Conservation (phyloP, 1,140 invertebrate species). For the Drosophila orena region DNA sequence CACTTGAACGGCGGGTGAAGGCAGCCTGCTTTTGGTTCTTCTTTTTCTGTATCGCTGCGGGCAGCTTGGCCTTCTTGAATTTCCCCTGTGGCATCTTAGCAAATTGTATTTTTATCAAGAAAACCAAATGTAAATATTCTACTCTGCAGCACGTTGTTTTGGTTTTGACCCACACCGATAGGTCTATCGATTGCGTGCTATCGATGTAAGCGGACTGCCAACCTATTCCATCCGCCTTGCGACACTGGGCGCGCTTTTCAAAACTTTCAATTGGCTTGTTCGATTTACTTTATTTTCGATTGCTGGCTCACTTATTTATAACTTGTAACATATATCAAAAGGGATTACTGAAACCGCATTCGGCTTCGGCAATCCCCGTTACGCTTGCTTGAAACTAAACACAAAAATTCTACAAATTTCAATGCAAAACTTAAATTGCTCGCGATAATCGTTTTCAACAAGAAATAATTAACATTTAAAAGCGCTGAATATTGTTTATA, state of each 20-base stretch:
- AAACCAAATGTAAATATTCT: not conserved
- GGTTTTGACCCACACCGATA: constrained; percentile 18
- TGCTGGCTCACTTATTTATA: constrained; percentile 59
- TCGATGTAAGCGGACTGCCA: constrained; percentile 10
- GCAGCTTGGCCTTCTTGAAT: constrained; percentile 87
- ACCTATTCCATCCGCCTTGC: not conserved
- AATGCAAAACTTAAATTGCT: constrained; percentile 67
- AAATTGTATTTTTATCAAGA: constrained; percentile 2
- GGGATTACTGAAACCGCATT: not conserved
- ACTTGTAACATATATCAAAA: constrained; percentile 51
- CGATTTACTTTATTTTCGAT: constrained; percentile 47
- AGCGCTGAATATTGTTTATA: constrained; percentile 66
- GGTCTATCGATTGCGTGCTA: not conserved
- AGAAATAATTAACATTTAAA: constrained; percentile 78
- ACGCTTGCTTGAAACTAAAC: constrained; percentile 55
- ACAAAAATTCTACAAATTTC: constrained; percentile 58
- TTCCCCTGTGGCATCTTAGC: constrained; percentile 87
- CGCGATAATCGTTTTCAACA: constrained; percentile 58
- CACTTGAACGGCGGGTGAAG: constrained; percentile 85
- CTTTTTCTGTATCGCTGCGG: constrained; percentile 85
- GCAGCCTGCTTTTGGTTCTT: constrained; percentile 85
- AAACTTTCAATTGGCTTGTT: constrained; percentile 20
- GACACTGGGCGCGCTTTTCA: not conserved
- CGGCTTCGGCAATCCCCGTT: not conserved
- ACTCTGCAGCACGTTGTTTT: constrained; percentile 59